Percentiles rank a stretch among this genome's conserved stretches.
phyloP scores from a whole-genome alignment of 2,797 vertebrate species.

The Pitangus sulphuratus region DNA sequence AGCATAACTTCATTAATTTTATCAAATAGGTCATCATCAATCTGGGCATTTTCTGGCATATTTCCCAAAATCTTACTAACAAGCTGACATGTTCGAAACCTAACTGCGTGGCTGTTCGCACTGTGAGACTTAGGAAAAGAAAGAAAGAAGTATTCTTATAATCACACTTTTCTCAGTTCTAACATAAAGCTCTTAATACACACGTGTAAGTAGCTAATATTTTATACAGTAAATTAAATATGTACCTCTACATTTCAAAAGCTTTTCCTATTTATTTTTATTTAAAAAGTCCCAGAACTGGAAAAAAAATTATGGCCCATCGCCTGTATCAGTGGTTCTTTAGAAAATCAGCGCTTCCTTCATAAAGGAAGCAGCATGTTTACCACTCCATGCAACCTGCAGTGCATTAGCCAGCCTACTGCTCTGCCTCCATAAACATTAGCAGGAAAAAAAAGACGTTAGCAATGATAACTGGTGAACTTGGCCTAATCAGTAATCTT shows the following conservation, averaged over 20 bases:
- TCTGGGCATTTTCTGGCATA: slow-evolving; percentile 94
- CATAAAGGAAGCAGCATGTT: background rate
- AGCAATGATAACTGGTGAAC: background rate
- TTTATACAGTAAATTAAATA: background rate
- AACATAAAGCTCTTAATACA: background rate
- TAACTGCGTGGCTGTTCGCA: slow-evolving; percentile 88
- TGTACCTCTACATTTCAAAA: background rate
- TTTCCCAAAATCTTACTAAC: slow-evolving; percentile 92
- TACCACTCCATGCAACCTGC: background rate
- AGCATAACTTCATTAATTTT: slow-evolving; percentile 93
- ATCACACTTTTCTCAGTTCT: background rate
- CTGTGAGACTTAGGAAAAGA: slow-evolving; percentile 82
- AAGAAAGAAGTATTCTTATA: background rate
- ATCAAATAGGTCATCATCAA: slow-evolving; percentile 93
- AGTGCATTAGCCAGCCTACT: background rate
- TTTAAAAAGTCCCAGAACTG: background rate
- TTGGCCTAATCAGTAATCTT: background rate
- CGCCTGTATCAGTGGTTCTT: background rate
- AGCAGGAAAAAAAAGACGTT: background rate
- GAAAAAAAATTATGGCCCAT: background rate
- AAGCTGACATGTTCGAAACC: slow-evolving; percentile 93
- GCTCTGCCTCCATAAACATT: background rate
- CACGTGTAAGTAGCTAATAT: background rate
- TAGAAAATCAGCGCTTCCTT: background rate
- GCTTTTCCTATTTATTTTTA: background rate